Conservation (phyloP, 2,113 vertebrate genomes). For the Dolichallabes microphthalmus region DNA sequence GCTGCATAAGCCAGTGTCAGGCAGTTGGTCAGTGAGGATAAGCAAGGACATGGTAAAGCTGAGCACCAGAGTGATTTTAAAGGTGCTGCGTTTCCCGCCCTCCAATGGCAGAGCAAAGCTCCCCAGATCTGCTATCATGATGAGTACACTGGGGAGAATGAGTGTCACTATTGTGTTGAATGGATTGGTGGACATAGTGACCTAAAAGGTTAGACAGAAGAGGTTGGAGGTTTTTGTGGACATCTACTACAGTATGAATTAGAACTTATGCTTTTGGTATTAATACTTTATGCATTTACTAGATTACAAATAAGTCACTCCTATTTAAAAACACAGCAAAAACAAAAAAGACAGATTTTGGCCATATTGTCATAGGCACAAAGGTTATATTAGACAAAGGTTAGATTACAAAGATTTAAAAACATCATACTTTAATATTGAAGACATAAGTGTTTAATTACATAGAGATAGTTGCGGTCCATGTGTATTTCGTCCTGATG, state of each 20-base stretch:
- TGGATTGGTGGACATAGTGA: constrained; percentile 57
- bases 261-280: background rate
- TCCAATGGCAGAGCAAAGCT: constrained; percentile 68
- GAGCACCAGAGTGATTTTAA: constrained; percentile 75
- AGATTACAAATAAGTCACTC: background rate
- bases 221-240: background rate
- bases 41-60: constrained; percentile 75
- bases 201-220: constrained; percentile 50
- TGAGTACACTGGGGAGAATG: constrained; percentile 67
- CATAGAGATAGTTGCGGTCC: constrained; percentile 61
- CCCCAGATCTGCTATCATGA: constrained; percentile 66
- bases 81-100: constrained; percentile 68
- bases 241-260: background rate
- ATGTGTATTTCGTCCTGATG: background rate
- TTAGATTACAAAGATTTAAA: background rate
- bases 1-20: constrained; percentile 64
- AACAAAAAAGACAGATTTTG: background rate
- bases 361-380: background rate
- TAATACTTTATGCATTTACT: background rate
- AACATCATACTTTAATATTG: background rate
- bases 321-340: background rate
- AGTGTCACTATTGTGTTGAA: constrained; percentile 63
- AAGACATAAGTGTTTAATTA: constrained; percentile 25
- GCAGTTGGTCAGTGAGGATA: constrained; percentile 67
- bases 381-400: background rate